Conservation (phyloP, 2,888 invertebrate species). For the Thereva unica region DNA sequence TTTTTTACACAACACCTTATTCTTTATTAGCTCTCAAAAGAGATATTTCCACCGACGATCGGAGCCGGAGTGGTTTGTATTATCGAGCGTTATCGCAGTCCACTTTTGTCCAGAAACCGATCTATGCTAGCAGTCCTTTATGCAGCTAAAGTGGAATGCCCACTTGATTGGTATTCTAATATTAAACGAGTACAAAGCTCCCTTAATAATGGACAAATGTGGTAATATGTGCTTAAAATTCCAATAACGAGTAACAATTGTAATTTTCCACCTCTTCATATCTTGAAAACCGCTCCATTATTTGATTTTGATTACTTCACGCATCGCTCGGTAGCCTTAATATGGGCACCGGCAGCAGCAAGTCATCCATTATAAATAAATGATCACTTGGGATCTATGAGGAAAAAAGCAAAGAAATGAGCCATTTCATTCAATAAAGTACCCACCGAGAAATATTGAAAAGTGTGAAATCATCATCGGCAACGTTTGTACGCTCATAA, state of each 20-base stretch:
- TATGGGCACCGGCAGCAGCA: conserved; percentile 40
- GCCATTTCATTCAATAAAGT: conserved; percentile 38
- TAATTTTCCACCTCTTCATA: conserved; percentile 39
- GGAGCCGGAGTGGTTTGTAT: too few species aligned
- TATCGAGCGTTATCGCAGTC: too few species aligned
- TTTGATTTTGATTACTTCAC: conserved; percentile 42
- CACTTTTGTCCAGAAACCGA: too few species aligned
- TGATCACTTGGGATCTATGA: conserved; percentile 35
- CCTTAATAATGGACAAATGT: conserved; percentile 42
- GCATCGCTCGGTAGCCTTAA: conserved; percentile 39
- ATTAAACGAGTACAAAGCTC: conserved; percentile 35
- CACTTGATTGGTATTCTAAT: conserved; percentile 42
- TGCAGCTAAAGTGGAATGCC: conserved; percentile 37
- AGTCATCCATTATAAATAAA: conserved; percentile 43
- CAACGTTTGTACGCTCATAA: conserved; percentile 30
- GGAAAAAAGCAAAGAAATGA: conserved; percentile 34
- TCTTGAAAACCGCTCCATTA: conserved; percentile 38
- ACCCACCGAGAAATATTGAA: conserved; percentile 36
- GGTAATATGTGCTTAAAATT: conserved; percentile 43
- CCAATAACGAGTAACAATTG: conserved; percentile 42
- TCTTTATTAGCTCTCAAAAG: too few species aligned
- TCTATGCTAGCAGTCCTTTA: too few species aligned
- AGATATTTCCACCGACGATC: too few species aligned
- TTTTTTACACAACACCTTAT: too few species aligned
- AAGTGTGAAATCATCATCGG: conserved; percentile 40